Base-by-base conservation (phyloP, 2,888 invertebrate species). In the Drosophila helvetica region DNA sequence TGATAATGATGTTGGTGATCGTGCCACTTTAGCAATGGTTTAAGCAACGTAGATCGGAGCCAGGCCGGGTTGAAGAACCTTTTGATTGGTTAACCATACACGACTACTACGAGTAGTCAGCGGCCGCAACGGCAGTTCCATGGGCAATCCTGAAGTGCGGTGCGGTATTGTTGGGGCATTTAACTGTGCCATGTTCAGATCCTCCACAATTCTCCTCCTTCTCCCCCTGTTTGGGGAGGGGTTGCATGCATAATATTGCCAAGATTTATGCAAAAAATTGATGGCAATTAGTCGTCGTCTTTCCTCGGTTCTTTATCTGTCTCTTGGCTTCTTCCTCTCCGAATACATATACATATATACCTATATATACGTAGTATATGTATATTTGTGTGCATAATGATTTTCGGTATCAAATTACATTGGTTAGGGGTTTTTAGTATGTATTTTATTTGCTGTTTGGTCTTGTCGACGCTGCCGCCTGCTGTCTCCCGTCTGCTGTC, bases 231-330 rank as follows among this genome's bases (percentile, higher is more conserved):
- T 53, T 43, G 10, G 22, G n/a, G 27, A 6, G 7, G 38, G 38
- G 38, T 45, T 80, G 79, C 88, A 86, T 88, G 85, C 88, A 87
- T 87, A 88, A 87, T 89, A 81, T 77, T 79, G 69, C 60, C 76
- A 87, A 88, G 87, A 86, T 88, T 88, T 88, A 86, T 86, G 87
- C 89, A 86, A 86, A 87, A 85, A 86, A 88, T 87, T 86, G 81
- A 88, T 87, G 89, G 86, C 86, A 86, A 86, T 86, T 86, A 86
- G 86, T 86, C 86, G 85, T 67, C 78, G 70, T 69, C 69, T 77
- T 46, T 17, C 52, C 61, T 57, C 47, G 25, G 48, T 71, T 63
- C 56, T 73, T 65, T 80, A 72, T 69, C 68, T 68, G 47, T 19
- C 60, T 55, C 45, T 38, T 38, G 38, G 38, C 38, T 38, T 54